Conservation (phyloP, 2,113 vertebrate genomes). For the Corythoichthys intestinalis region DNA sequence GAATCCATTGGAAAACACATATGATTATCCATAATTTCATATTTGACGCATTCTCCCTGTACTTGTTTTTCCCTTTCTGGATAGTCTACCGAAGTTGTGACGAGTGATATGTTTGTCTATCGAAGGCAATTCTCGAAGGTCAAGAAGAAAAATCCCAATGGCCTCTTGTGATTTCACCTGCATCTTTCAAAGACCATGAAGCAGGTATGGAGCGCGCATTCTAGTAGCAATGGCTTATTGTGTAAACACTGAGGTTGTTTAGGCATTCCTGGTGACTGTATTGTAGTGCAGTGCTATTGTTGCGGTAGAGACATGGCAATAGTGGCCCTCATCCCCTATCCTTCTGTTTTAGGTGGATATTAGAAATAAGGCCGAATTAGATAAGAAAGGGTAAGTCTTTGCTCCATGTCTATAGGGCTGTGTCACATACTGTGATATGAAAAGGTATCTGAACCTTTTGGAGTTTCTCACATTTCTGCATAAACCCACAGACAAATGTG, state of each 20-base stretch:
- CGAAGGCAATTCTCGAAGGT: conserved; percentile 69
- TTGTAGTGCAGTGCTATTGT: conserved; percentile 27
- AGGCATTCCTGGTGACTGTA: conserved; percentile 36
- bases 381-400: conserved; percentile 75
- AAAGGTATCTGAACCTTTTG: too few species aligned
- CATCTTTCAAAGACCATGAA: conserved; percentile 85
- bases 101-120: conserved; percentile 83
- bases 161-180: conserved; percentile 76
- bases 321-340: conserved; percentile 66
- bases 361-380: conserved; percentile 76
- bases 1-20: background rate
- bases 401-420: conserved; percentile 41
- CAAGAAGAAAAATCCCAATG: conserved; percentile 70
- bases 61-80: conserved; percentile 12
- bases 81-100: conserved; percentile 82
- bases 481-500: too few species aligned
- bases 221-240: conserved; percentile 4
- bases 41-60: background rate
- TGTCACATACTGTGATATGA: conserved; percentile 21
- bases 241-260: conserved; percentile 17
- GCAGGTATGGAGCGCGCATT: conserved; percentile 59
- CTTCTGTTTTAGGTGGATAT: conserved; percentile 78
- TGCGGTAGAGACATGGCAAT: conserved; percentile 33
- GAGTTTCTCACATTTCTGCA: too few species aligned
- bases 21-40: background rate